Evolutionary conservation across 2,888 invertebrate species (phyloP), one percentile per base, ranked within the genome.

Genomic region (Halictus quadricinctus): DNA sequence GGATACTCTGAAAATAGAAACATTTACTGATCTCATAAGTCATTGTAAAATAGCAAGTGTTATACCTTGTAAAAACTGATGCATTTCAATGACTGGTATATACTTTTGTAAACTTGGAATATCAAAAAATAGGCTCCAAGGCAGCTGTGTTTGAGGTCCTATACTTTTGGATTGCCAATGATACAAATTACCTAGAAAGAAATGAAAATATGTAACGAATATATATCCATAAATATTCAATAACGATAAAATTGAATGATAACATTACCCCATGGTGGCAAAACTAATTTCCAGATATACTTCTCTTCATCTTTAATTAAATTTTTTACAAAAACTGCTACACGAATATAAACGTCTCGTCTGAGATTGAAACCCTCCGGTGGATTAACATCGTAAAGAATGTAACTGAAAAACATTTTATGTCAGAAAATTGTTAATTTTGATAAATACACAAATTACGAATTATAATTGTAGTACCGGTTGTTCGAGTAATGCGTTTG

Each of bases 301-400:
- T 94, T 93, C 0, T 95, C 94, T 18, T 95, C 93, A 81, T 95
- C 95, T 82, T 96, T 76, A 48, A 89, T 95, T 79, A 98, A 95
- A 83, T 96, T 96, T 50, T 97, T 96, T 0, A 98, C 95, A 93
- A 99, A 96, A 73, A 97, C 97, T 1, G 99, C 98, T 91, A 99
- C 96, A 90, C 99, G 96, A 96, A 99, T 97, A 93, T 98, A 99
- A 2, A 99, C 99, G 95, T 99, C 99, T 58, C 99, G 96, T 25
- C 99, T 96, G 86, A 99, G 95, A 95, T 99, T 99, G 93, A 99
- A 99, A 0, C 99, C 99, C 95, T 99, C 99, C 0, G 98, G 97
- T 4, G 97, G 97, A 95, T 99, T 99, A 0, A 99, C 97, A 93
- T 99, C 98, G 95, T 99, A 99, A 75, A 99, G 95, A 79, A 99